Conservation (phyloP, 2,113 vertebrate genomes). For the Pyxicephalus adspersus region DNA sequence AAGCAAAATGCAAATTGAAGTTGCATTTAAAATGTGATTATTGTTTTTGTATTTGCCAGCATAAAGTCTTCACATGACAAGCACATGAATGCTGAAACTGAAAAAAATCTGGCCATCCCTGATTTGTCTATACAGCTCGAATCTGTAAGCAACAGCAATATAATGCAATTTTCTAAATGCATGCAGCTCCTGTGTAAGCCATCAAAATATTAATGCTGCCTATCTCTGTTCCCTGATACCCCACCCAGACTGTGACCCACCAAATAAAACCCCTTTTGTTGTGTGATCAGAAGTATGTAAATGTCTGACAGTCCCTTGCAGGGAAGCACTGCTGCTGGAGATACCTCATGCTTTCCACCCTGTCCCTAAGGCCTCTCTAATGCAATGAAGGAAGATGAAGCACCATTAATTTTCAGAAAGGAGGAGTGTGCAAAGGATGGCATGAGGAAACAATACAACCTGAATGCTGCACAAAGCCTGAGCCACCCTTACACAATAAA, state of each 20-base stretch:
- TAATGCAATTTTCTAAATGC: background rate
- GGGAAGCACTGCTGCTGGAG: background rate
- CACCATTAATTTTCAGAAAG: conserved; percentile 17
- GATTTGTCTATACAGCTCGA: no score
- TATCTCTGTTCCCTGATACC: background rate
- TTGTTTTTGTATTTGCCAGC: no score
- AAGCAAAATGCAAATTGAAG: no score
- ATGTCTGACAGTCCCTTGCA: background rate
- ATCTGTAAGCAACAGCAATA: no score
- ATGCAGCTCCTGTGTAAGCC: background rate
- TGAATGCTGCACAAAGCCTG: background rate
- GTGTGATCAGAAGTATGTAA: conserved; percentile 16
- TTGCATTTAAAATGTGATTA: no score
- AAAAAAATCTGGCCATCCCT: no score
- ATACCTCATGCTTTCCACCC: background rate
- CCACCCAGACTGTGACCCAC: background rate
- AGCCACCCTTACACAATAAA: background rate
- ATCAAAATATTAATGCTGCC: background rate
- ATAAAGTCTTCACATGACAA: no score
- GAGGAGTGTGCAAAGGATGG: background rate
- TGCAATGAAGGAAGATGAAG: background rate
- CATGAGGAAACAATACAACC: conserved; percentile 4
- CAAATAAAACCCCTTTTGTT: background rate
- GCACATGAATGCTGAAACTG: no score
- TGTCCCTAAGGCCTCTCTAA: conserved; percentile 23